Evolutionary conservation across 1,140 invertebrate species (phyloP), one percentile per base, ranked within the genome.

Genomic region (Artemia franciscana): DNA sequence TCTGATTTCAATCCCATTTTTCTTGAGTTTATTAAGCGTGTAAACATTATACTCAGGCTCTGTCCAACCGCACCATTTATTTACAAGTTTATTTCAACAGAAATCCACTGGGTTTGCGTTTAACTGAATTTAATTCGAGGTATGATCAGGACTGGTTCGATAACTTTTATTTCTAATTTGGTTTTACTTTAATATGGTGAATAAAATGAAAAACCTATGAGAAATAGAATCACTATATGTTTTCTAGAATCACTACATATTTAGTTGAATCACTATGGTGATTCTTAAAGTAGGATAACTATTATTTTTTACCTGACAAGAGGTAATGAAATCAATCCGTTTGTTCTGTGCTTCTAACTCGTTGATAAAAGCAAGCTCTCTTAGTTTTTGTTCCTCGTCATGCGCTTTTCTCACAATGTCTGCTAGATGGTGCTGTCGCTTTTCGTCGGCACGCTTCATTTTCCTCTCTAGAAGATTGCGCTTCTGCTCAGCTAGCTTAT

Each of bases 311-410:
- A 73, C 73, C 64, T 86, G 82, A 67, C 84, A 85, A 26, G 84
- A 79, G 9, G 84, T 83, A 67, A 91, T 76, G 67, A 91, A 84
- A 73, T 96, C 91, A 70, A 93, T 84, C 4, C 88, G 76, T 68
- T 93, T 87, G 72, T 96, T 95, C 74, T 95, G 88, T 2, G 91
- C 91, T 70, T 96, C 90, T 2, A 97, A 74, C 69, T 89, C 87
- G 73, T 96, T 96, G 61, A 97, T 98, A 72, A 98, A 98, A 26
- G 91, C 91, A 64, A 98, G 96, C 77, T 97, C 93, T 68, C 91
- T 88, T 0, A 92, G 77, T 74, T 98, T 97, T 57, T 91, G 89
- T 67, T 96, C 92, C 73, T 98, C 93, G 68, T 97, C 93, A 68
- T 96, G 91, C 2, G 93, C 93, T 73, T 97, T 97, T 62, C 84